phyloP scores from a whole-genome alignment of 1,140 invertebrate genomes.

The Plodia interpunctella region DNA sequence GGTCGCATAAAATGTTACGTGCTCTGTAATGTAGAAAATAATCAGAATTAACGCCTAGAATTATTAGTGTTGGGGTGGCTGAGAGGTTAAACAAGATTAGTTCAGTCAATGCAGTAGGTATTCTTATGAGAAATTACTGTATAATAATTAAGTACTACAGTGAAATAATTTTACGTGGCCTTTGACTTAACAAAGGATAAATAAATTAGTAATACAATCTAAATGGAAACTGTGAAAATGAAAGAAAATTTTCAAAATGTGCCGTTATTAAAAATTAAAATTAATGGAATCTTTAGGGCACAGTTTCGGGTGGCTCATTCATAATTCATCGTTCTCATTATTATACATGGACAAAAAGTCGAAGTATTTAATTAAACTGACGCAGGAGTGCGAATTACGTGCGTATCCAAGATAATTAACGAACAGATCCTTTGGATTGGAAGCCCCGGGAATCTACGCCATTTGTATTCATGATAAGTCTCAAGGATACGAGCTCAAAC shows the following conservation, averaged over 20 bases:
- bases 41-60: too few species aligned
- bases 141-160: too few species aligned
- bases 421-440: background rate
- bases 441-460: background rate
- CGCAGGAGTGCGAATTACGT: background rate
- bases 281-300: background rate
- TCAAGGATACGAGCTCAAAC: background rate
- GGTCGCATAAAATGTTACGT: background rate
- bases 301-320: background rate
- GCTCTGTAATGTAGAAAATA: too few species aligned
- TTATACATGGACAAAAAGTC: background rate
- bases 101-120: too few species aligned
- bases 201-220: too few species aligned
- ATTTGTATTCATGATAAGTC: conserved; percentile 1
- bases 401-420: conserved; percentile 2
- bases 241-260: background rate
- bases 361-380: background rate
- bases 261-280: background rate
- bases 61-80: too few species aligned
- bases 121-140: too few species aligned
- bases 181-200: too few species aligned
- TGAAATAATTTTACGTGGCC: too few species aligned
- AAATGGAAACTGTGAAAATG: background rate
- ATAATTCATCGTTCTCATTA: background rate
- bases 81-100: too few species aligned